Conservation (phyloP, 2,888 invertebrate genomes). For the Heliconius ismenius region DNA sequence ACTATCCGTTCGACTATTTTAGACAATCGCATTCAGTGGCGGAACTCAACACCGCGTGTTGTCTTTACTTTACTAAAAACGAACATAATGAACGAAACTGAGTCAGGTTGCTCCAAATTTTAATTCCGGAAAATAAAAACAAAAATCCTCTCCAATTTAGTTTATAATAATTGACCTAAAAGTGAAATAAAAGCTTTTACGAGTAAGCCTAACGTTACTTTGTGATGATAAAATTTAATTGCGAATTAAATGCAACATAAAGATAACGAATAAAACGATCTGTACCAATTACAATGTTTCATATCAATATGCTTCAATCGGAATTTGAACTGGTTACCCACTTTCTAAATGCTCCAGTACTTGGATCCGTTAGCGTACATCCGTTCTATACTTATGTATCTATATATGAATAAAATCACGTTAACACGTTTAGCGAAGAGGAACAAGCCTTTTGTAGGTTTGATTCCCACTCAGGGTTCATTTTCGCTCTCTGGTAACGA, state of each 20-base stretch:
- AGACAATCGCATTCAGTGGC: not conserved
- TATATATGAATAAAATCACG: not conserved
- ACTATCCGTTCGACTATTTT: too few relatives aligned
- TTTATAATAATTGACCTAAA: not conserved
- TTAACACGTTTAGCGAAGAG: too few relatives aligned
- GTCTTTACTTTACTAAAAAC: not conserved
- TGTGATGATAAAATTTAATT: constrained; percentile 3
- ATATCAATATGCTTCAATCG: constrained; percentile 38
- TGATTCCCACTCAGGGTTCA: too few relatives aligned
- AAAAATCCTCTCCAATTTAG: not conserved
- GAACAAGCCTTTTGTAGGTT: too few relatives aligned
- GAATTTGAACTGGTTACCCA: constrained; percentile 47
- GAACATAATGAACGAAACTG: not conserved
- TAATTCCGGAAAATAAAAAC: not conserved
- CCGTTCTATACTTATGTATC: not conserved
- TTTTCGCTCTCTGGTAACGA: too few relatives aligned
- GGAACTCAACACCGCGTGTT: not conserved
- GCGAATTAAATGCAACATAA: constrained; percentile 17
- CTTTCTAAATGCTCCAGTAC: constrained; percentile 43
- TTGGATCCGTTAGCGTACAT: constrained; percentile 28
- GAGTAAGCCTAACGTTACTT: constrained; percentile 1
- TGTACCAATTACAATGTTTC: constrained; percentile 27
- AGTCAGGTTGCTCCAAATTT: not conserved
- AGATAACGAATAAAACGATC: constrained; percentile 25
- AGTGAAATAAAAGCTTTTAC: not conserved